Percentiles rank a stretch among this genome's conserved stretches.
Conservation (phyloP, 2,797 vertebrate genomes). For the Lepus townsendii region DNA sequence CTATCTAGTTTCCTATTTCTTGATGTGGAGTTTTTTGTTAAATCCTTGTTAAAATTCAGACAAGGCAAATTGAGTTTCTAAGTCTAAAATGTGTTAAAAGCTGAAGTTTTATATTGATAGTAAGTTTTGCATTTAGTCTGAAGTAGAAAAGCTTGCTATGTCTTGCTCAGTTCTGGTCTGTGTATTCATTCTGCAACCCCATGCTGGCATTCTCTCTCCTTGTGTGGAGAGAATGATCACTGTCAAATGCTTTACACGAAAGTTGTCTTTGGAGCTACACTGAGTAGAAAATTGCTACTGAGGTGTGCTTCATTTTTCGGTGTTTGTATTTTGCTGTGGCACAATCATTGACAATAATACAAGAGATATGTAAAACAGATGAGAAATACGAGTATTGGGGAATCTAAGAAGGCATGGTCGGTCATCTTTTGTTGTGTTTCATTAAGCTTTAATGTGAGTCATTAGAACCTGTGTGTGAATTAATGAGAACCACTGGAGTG, state of each 20-base stretch:
- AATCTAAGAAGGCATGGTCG: background rate
- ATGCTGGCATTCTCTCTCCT: background rate
- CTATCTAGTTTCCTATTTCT: background rate
- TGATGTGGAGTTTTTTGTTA: background rate
- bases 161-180: background rate
- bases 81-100: background rate
- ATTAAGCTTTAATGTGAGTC: background rate
- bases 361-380: background rate
- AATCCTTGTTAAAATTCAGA: background rate
- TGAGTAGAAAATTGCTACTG: background rate
- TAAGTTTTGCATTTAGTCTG: background rate
- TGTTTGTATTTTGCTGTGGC: conserved; percentile 9
- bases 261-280: background rate
- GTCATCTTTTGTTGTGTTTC: conserved; percentile 1
- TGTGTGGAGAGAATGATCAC: background rate
- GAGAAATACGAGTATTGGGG: background rate
- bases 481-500: background rate
- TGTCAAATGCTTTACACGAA: background rate
- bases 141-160: background rate
- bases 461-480: background rate
- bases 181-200: background rate
- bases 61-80: background rate
- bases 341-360: background rate
- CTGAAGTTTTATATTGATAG: background rate
- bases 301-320: background rate